Base-by-base conservation (phyloP, 2,888 invertebrate genomes). In the Tenthredo mesomela region DNA sequence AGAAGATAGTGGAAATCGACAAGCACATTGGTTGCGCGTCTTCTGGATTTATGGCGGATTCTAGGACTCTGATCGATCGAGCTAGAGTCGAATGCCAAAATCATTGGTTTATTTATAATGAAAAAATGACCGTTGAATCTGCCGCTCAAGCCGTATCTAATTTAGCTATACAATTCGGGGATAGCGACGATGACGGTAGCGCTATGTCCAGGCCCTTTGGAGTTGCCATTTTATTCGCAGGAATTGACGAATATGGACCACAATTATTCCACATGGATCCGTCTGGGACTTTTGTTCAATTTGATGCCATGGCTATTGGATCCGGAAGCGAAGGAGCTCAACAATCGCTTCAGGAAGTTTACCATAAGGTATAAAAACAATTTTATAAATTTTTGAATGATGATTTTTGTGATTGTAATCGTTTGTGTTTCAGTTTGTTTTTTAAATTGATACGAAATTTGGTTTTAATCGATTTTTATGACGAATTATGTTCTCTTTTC, bases 251-350 rank as follows among this genome's bases (percentile, higher is more conserved):
- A 90, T 97, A 97, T 91, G 98, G 99, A 0, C 98, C 99, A 0
- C 98, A 98, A 90, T 93, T 99, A 86, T 99, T 97, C 95, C 99
- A 99, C 93, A 98, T 99, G 98, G 99, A 99, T 93, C 99, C 99
- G 9, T 99, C 99, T 65, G 99, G 99, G 43, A 99, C 99, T 0
- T 99, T 98, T 93, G 98, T 99, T 86, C 97, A 98, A 92, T 99
- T 98, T 93, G 97, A 98, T 90, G 99, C 99, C 50, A 99, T 99
- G 94, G 99, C 99, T 2, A 99, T 99, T 89, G 99, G 99, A 0
- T 99, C 99, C 0, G 99, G 99, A 54, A 98, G 98, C 89, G 99
- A 99, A 94, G 99, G 99, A 0, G 99, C 99, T 77, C 99, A 99
- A 93, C 99, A 99, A 93, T 98, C 98, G 91, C 94, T 97, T 73